Percentiles rank a stretch among this genome's conserved stretches.
Evolutionary conservation across 2,113 vertebrate genomes (phyloP).

Genomic region (Hirundichthys speculiger): DNA sequence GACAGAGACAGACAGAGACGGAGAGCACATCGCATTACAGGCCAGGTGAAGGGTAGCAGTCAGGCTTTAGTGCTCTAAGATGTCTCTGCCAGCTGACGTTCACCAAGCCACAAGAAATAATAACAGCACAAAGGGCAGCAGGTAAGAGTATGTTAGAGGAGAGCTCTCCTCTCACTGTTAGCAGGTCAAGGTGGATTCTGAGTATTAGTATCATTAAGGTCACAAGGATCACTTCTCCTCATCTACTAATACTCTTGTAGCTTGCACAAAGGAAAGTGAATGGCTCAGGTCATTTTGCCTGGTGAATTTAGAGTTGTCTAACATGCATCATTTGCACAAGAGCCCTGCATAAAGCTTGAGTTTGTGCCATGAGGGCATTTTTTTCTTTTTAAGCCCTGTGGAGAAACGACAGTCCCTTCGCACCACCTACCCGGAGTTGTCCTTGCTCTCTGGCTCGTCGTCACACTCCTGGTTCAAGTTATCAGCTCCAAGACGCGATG

Average conservation of each 20-base stretch:
- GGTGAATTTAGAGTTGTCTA: too few species aligned
- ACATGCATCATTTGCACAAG: slow-evolving; percentile 16
- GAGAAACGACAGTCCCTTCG: slow-evolving; percentile 31
- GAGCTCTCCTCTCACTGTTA: slow-evolving; percentile 50
- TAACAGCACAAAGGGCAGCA: slow-evolving; percentile 58
- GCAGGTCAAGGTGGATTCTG: slow-evolving; percentile 58
- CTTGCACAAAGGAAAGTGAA: slow-evolving; percentile 31
- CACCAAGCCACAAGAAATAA: slow-evolving; percentile 62
- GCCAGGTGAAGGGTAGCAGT: slow-evolving; percentile 65
- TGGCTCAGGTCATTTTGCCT: slow-evolving; percentile 23
- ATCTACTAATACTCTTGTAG: slow-evolving; percentile 38
- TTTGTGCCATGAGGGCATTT: slow-evolving; percentile 31
- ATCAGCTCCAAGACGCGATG: slow-evolving; percentile 45
- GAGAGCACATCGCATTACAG: slow-evolving; percentile 53
- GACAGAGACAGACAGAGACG: slow-evolving; percentile 39
- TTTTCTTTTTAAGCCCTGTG: slow-evolving; percentile 5
- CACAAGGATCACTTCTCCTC: slow-evolving; percentile 38
- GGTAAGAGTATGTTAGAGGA: slow-evolving; percentile 47
- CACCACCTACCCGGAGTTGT: slow-evolving; percentile 79
- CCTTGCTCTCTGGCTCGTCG: slow-evolving; percentile 72
- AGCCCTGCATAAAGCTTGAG: slow-evolving; percentile 3
- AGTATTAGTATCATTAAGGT: slow-evolving; percentile 58
- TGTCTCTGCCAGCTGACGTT: slow-evolving; percentile 63
- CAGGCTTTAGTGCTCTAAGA: slow-evolving; percentile 58
- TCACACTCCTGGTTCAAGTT: slow-evolving; percentile 61